These are phyloP conservation scores for Callorhinus ursinus DNA, from an alignment of 2,113 vertebrate species.

Conservation along the genomic window DNA sequence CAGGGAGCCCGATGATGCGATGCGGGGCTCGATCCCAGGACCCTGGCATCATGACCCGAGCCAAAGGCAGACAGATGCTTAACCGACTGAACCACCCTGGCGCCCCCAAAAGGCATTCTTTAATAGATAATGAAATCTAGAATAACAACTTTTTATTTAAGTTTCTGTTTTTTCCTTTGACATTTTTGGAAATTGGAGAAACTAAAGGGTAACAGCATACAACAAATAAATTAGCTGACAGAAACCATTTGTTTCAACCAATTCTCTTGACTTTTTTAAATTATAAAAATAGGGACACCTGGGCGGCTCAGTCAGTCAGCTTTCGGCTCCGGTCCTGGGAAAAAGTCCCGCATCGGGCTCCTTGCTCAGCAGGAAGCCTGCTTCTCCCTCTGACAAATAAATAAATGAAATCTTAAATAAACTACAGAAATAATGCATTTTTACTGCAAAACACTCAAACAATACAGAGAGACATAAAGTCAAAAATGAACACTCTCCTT, in stretches of 20 bases:
- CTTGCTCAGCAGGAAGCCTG: too few relatives aligned
- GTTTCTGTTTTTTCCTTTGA: constrained; percentile 17
- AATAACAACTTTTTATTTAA: constrained; percentile 62
- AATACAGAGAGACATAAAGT: constrained; percentile 14
- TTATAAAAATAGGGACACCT: background rate
- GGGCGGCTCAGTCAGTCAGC: too few relatives aligned
- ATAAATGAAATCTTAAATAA: too few relatives aligned
- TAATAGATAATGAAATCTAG: constrained; percentile 34
- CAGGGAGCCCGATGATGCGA: too few relatives aligned
- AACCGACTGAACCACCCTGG: too few relatives aligned
- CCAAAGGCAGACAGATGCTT: too few relatives aligned
- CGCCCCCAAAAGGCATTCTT: background rate
- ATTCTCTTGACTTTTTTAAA: constrained; percentile 11
- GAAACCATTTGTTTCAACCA: background rate
- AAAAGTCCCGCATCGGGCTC: too few relatives aligned
- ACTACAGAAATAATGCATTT: constrained; percentile 22
- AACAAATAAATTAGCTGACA: background rate
- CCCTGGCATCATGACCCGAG: too few relatives aligned
- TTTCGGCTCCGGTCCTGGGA: too few relatives aligned
- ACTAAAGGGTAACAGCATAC: background rate
- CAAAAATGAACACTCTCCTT: background rate
- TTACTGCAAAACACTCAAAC: constrained; percentile 2
- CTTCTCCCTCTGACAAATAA: too few relatives aligned
- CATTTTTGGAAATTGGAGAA: constrained; percentile 35
- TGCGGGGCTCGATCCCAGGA: too few relatives aligned